phyloP scores from a whole-genome alignment of 2,113 vertebrate genomes.

The Crypturellus undulatus region DNA sequence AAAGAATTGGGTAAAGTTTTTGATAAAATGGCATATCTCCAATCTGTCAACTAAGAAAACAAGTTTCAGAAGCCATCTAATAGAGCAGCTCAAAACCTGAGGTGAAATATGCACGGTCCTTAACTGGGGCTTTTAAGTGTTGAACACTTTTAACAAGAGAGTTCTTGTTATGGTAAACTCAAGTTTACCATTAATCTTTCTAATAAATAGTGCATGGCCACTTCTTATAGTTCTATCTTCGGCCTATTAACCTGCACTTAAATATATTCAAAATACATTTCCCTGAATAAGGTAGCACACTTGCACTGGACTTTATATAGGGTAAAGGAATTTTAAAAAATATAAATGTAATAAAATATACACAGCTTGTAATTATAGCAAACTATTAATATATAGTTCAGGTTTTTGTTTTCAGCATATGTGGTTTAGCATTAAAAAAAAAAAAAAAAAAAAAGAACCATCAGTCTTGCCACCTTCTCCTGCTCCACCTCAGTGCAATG shows the following conservation, averaged over 20 bases:
- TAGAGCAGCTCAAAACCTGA: neutral
- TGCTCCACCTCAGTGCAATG: neutral
- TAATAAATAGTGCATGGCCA: neutral
- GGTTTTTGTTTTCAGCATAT: neutral
- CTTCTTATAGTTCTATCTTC: neutral
- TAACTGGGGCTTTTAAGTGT: neutral
- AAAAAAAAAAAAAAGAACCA: neutral
- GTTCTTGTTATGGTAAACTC: neutral
- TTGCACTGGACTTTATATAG: neutral
- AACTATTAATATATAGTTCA: neutral
- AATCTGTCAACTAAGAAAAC: neutral
- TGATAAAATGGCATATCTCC: neutral
- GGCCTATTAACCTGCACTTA: neutral
- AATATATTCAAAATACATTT: neutral
- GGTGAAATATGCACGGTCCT: neutral
- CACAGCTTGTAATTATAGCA: neutral
- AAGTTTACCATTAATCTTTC: neutral
- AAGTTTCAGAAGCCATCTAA: neutral
- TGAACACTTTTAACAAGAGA: constrained; percentile 13
- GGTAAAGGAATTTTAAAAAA: neutral
- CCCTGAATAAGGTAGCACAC: neutral
- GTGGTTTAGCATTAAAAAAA: neutral
- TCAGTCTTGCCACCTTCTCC: neutral
- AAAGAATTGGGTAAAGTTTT: constrained; percentile 1
- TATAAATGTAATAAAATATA: neutral